phyloP scores from a whole-genome alignment of 2,888 invertebrate genomes.

The Hyppa rectilinea region DNA sequence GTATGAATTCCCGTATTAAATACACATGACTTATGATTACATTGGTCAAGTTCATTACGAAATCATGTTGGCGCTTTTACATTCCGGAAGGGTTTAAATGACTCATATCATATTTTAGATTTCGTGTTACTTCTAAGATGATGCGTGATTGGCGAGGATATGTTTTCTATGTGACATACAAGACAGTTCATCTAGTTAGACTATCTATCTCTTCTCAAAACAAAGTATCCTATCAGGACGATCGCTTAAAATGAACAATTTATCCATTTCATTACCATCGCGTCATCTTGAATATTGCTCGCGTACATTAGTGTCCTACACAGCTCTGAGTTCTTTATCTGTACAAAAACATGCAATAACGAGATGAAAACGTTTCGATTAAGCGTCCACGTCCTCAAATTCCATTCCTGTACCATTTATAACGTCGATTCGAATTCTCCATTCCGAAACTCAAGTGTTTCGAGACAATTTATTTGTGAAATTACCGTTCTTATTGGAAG shows the following conservation, averaged over 20 bases:
- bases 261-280: slow-evolving; percentile 47
- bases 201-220: slow-evolving; percentile 12
- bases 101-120: slow-evolving; percentile 31
- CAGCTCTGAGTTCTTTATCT: slow-evolving; percentile 54
- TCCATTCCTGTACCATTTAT: slow-evolving; percentile 80
- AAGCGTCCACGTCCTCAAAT: slow-evolving; percentile 75
- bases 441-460: slow-evolving; percentile 74
- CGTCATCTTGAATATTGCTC: slow-evolving; percentile 37
- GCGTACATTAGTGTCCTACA: slow-evolving; percentile 48
- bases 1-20: slow-evolving; percentile 31
- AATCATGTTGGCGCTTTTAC: slow-evolving; percentile 33
- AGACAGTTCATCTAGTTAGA: too few species aligned
- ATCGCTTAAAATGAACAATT: slow-evolving; percentile 35
- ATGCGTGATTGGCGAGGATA: slow-evolving; percentile 9
- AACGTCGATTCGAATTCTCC: slow-evolving; percentile 79
- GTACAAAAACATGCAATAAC: slow-evolving; percentile 65
- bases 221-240: slow-evolving; percentile 25
- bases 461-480: slow-evolving; percentile 78
- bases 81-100: slow-evolving; percentile 38
- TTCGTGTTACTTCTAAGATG: slow-evolving; percentile 2
- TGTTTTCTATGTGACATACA: too few species aligned
- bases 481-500: slow-evolving; percentile 69
- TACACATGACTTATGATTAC: slow-evolving; percentile 31
- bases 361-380: slow-evolving; percentile 76
- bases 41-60: slow-evolving; percentile 40